Percentiles rank a stretch among this genome's conserved stretches.
phyloP scores from a whole-genome alignment of 2,888 invertebrate species.

The Aromia moschata region DNA sequence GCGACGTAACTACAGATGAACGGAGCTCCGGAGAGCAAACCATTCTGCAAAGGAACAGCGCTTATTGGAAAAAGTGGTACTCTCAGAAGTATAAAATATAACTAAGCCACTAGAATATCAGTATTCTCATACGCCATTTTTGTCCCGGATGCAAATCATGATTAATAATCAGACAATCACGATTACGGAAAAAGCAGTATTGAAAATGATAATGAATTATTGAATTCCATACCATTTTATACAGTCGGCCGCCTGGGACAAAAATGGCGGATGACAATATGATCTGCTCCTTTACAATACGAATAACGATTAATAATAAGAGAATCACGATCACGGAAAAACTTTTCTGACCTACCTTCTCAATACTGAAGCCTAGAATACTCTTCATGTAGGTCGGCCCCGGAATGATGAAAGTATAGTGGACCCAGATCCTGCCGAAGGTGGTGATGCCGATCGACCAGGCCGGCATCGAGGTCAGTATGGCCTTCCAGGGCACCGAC shows the following conservation, averaged over 20 bases:
- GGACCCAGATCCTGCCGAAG: slow-evolving; percentile 79
- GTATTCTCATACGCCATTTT: too few species aligned
- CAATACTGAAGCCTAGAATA: slow-evolving; percentile 73
- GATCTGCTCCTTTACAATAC: too few species aligned
- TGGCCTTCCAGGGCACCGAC: slow-evolving; percentile 72
- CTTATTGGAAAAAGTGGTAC: too few species aligned
- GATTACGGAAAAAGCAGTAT: too few species aligned
- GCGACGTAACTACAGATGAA: slow-evolving; percentile 76
- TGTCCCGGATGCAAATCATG: neutral
- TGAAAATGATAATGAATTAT: too few species aligned
- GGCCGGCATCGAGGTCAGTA: slow-evolving; percentile 71
- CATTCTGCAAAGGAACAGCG: slow-evolving; percentile 66
- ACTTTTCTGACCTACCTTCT: slow-evolving; percentile 63
- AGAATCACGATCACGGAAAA: neutral
- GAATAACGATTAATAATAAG: neutral
- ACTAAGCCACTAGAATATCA: too few species aligned
- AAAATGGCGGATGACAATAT: too few species aligned
- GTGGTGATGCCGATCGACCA: slow-evolving; percentile 79
- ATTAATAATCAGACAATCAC: slow-evolving; percentile 17
- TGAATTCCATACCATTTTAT: too few species aligned
- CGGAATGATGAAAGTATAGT: slow-evolving; percentile 76
- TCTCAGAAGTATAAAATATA: too few species aligned
- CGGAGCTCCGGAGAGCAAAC: slow-evolving; percentile 73
- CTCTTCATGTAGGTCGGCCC: slow-evolving; percentile 78
- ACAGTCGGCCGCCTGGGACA: too few species aligned